Percentiles rank a stretch among this genome's conserved stretches.
Evolutionary conservation across 2,113 vertebrate genomes (phyloP).

Genomic region (Strigops habroptila): DNA sequence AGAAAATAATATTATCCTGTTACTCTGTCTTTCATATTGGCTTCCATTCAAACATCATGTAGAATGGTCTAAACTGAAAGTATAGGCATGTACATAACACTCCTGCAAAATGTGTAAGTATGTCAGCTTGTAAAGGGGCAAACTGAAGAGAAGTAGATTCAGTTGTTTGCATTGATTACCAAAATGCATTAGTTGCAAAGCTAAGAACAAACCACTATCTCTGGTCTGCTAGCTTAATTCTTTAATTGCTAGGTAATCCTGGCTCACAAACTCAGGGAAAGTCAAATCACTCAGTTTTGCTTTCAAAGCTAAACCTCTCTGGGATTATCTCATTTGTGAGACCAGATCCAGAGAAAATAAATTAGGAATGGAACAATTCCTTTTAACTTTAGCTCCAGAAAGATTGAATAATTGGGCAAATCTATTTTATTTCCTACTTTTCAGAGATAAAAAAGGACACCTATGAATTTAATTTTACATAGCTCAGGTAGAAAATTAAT

Average conservation of each 20-base stretch:
- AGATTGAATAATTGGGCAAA: background rate
- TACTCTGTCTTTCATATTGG: background rate
- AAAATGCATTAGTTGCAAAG: background rate
- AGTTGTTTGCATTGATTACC: background rate
- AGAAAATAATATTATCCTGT: background rate
- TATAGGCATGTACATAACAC: background rate
- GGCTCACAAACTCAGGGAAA: background rate
- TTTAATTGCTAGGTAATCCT: slow-evolving; percentile 39
- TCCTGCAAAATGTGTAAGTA: background rate
- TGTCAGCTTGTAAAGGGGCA: background rate
- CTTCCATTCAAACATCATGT: background rate
- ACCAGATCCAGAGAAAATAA: slow-evolving; percentile 56
- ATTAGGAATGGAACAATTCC: background rate
- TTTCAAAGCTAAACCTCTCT: slow-evolving; percentile 22
- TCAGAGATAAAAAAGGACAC: background rate
- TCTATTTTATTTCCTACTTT: background rate
- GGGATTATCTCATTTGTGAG: slow-evolving; percentile 56
- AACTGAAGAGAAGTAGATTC: background rate
- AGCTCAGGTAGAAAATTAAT: background rate
- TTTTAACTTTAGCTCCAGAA: slow-evolving; percentile 3
- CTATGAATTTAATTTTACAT: background rate
- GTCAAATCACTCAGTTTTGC: background rate
- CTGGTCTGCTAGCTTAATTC: background rate
- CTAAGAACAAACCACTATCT: background rate
- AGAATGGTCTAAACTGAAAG: background rate